Conservation (phyloP, 1,140 invertebrate genomes). For the Steinernema feltiae region DNA sequence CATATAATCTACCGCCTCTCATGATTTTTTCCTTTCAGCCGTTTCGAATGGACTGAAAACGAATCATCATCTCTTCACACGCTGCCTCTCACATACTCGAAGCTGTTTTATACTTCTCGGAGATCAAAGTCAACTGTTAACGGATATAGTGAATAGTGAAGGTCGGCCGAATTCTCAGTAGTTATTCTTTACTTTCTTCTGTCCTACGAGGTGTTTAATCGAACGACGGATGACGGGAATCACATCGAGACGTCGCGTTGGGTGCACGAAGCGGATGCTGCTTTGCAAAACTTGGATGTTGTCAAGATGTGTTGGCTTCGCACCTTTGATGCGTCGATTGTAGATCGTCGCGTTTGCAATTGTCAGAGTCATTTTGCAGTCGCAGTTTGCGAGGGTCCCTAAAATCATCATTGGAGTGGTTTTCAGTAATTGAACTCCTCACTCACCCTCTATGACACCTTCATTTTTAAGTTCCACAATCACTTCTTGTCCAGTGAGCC, state of each 20-base stretch:
- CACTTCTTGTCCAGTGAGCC: background rate
- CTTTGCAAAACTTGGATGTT: background rate
- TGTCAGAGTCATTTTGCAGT: background rate
- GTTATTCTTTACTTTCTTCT: background rate
- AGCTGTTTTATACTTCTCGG: no score
- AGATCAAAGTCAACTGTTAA: no score
- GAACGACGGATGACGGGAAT: background rate
- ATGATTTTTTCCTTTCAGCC: no score
- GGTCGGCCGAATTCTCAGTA: background rate
- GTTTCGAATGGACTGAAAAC: no score
- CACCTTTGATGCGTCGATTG: background rate
- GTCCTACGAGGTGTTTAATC: background rate
- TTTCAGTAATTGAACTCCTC: background rate
- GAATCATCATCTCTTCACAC: no score
- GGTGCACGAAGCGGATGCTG: background rate
- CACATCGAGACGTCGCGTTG: background rate
- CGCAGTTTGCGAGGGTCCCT: background rate
- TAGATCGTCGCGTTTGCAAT: background rate
- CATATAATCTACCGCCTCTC: no score
- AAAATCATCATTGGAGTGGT: background rate
- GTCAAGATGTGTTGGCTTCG: background rate
- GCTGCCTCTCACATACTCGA: no score
- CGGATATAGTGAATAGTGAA: background rate
- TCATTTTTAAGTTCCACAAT: background rate
- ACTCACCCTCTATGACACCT: background rate